Percentiles rank a stretch among this genome's conserved stretches.
phyloP scores from a whole-genome alignment of 2,888 invertebrate genomes.

The Oligia latruncula region DNA sequence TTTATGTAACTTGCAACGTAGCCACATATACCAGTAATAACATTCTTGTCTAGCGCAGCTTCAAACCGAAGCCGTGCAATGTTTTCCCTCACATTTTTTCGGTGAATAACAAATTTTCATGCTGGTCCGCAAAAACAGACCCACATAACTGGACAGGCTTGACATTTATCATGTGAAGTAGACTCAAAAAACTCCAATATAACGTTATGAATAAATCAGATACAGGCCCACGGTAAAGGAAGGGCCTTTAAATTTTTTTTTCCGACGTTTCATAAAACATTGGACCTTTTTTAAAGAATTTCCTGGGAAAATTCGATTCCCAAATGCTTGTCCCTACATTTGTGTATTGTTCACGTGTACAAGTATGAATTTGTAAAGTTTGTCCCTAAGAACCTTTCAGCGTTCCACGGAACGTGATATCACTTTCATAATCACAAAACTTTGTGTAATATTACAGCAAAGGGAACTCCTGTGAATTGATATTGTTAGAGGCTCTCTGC shows the following conservation, averaged over 20 bases:
- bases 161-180: slow-evolving; percentile 25
- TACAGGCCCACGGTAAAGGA: slow-evolving; percentile 29
- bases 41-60: slow-evolving; percentile 11
- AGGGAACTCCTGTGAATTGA: slow-evolving; percentile 30
- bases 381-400: slow-evolving; percentile 26
- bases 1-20: slow-evolving; percentile 15
- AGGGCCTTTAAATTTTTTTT: slow-evolving; percentile 31
- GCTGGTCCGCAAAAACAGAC: slow-evolving; percentile 35
- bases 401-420: slow-evolving; percentile 28
- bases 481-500: slow-evolving; percentile 28
- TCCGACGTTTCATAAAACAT: slow-evolving; percentile 38
- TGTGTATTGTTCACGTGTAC: slow-evolving; percentile 40
- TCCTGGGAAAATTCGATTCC: slow-evolving; percentile 30
- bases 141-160: slow-evolving; percentile 25
- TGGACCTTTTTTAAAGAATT: slow-evolving; percentile 45
- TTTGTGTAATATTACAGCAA: slow-evolving; percentile 37
- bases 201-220: slow-evolving; percentile 64
- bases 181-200: slow-evolving; percentile 44
- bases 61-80: background rate
- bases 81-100: slow-evolving; percentile 23
- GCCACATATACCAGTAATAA: background rate
- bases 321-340: slow-evolving; percentile 19
- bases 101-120: slow-evolving; percentile 42
- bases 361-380: slow-evolving; percentile 31
- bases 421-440: slow-evolving; percentile 40